Base-by-base conservation (phyloP, 2,888 invertebrate genomes). In the Rhodophaea formosa region DNA sequence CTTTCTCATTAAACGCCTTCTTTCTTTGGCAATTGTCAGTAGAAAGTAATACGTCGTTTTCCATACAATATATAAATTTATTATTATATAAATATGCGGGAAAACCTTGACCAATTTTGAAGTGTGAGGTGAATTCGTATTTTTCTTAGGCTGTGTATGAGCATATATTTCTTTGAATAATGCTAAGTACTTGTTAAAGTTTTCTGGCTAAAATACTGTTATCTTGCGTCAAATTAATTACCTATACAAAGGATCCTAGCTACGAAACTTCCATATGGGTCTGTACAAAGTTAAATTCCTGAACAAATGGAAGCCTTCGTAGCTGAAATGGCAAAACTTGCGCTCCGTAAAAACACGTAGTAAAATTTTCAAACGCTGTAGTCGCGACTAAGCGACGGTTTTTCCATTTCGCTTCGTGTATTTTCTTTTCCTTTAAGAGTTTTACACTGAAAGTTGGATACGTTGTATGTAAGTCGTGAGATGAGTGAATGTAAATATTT, bases 281-380 rank as follows among this genome's bases (percentile, higher is more conserved):
- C n/a, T 8, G 12, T 39, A n/a, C 7, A 17, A 46, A 43, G 43
- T 29, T 17, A 10, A 43, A 53, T 53, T 53, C 23, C 53, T 8
- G 42, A 43, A 53, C 15, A 43, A 53, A 43, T 53, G 43, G 53
- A 17, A 53, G 42, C 53, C 53, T 43, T 53, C 43, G 49, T 49
- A 30, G 15, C 32, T 53, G 44, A 44, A 54, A 54, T 44, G 12
- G 53, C 14, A 7, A 32, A 54, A 54, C 15, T 54, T 45, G 32
- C 15, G 46, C 10, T 39, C 32, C 12, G 46, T 46, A 55, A 55
- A 54, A 46, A 46, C 32, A 12, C 51, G 30, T 53, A 8, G 8
- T 14, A 8, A 16, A 44, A 44, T 44, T 54, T 29, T 10, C 29
- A 29, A 54, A 35, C 12, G 32, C 7, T 29, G 44, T 16, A 44